Percentiles rank a stretch among this genome's conserved stretches.
phyloP scores from a whole-genome alignment of 2,888 invertebrate genomes.

The Lucinisca nassula region DNA sequence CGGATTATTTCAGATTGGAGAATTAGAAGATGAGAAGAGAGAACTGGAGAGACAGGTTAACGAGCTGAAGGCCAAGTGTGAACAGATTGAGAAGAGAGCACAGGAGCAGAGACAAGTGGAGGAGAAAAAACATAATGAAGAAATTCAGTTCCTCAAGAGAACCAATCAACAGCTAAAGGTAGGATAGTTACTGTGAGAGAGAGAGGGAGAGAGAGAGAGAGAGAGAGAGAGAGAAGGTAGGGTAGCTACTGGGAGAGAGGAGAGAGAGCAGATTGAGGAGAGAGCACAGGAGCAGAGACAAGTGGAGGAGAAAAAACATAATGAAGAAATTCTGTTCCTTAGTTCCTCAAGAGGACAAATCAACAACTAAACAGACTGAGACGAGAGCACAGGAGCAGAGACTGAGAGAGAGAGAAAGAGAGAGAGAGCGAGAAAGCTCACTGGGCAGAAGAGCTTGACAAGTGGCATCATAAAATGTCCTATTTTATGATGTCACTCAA shows the following conservation, averaged over 20 bases:
- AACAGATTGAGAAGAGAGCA: slow-evolving; percentile 88
- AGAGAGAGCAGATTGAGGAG: slow-evolving; percentile 88
- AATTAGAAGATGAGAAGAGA: slow-evolving; percentile 91
- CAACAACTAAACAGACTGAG: slow-evolving; percentile 94
- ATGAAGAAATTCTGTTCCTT: slow-evolving; percentile 97
- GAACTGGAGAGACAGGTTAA: slow-evolving; percentile 93
- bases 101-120: slow-evolving; percentile 95
- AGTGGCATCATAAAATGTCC: too few species aligned
- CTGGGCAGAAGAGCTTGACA: too few species aligned
- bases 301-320: slow-evolving; percentile 97
- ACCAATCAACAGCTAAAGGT: slow-evolving; percentile 98
- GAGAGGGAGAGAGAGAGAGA: too few species aligned
- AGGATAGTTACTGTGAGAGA: too few species aligned
- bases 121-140: slow-evolving; percentile 97
- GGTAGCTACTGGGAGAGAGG: too few species aligned
- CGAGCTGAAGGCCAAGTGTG: slow-evolving; percentile 88
- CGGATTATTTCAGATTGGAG: slow-evolving; percentile 88
- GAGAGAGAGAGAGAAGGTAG: too few species aligned
- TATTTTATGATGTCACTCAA: too few species aligned
- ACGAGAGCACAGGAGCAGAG: too few species aligned
- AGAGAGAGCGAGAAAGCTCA: too few species aligned
- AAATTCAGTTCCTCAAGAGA: slow-evolving; percentile 96
- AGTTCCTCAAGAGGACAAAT: slow-evolving; percentile 97
- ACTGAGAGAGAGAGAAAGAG: too few species aligned
- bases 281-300: slow-evolving; percentile 92